Evolutionary conservation across 2,113 vertebrate genomes (phyloP), one percentile per base, ranked within the genome.

Genomic region (Piprites chloris): DNA sequence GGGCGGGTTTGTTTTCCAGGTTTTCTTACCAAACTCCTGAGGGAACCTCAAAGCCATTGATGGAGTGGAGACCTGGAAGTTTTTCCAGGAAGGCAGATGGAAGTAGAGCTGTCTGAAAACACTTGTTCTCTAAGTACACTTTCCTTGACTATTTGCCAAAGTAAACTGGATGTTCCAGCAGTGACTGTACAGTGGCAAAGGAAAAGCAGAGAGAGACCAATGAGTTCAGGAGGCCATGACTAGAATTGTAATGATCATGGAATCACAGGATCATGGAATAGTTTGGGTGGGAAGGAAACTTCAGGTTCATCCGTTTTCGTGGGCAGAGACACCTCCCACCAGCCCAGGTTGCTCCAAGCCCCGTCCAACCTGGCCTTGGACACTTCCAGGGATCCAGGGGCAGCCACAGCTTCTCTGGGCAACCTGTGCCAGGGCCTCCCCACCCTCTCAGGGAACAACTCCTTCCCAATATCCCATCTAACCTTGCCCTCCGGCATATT

Each of bases 291-390:
- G 37, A 37, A 37, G 11, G 41, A 8, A 66, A 18, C 4, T 44
- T 2, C 23, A 19, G 44, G 27, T 14, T 26, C 50, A 42, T 9
- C 26, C 35, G 5, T 4, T 33, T 0, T 11, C 30, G 49, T 32
- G 21, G 15, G 21, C 32, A 73, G 14, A 27, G 77, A 74, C 22
- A 28, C 14, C 14, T 74, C 0, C 44, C 77, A 67, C 52, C 1
- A 0, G 0, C 7, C 44, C 61, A 46, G 61, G 27, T 0, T 20
- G 27, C 8, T 52, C 33, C 50, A 50, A 56, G 47, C 6, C 7
- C 12, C 0, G 2, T 72, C 30, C 75, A 56, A 0, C 26, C 27
- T 37, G 17, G 8, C 8, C 27, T 58, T 6, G 67, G 68, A 5
- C 76, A 44, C 67, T 50, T 0, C 37, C 59, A 73, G 50, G 35